A percentile compares a stretch with the other conserved stretches of the same genome.
Evolutionary conservation across 2,888 invertebrate genomes (phyloP).

Genomic region (Phytoseiulus persimilis): DNA sequence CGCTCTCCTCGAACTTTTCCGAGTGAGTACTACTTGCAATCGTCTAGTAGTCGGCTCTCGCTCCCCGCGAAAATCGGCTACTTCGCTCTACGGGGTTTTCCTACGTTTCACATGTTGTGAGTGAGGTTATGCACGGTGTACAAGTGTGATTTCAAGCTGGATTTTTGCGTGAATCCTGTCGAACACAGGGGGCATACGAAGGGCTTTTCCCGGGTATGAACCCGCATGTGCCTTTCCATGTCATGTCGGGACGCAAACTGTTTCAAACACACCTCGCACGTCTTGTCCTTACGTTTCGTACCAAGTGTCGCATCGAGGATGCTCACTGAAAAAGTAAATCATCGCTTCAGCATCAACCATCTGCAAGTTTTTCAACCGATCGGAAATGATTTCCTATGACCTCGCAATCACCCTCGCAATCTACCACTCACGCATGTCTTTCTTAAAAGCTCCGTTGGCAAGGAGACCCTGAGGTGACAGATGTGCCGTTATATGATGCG

Average conservation of each 20-base stretch:
- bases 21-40: not conserved
- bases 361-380: too few species aligned
- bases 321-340: not conserved
- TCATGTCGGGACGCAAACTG: slow-evolving; percentile 52
- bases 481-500: slow-evolving; percentile 26
- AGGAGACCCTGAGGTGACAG: slow-evolving; percentile 37
- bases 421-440: slow-evolving; percentile 19
- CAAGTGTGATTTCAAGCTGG: slow-evolving; percentile 45
- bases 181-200: slow-evolving; percentile 50
- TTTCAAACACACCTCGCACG: slow-evolving; percentile 50
- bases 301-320: slow-evolving; percentile 19
- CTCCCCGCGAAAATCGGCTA: not conserved
- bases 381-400: too few species aligned
- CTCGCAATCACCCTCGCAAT: too few species aligned
- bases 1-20: not conserved
- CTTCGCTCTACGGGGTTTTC: not conserved
- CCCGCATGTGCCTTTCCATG: slow-evolving; percentile 51
- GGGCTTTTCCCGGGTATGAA: slow-evolving; percentile 51
- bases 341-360: not conserved
- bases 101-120: not conserved
- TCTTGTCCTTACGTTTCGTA: slow-evolving; percentile 31
- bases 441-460: slow-evolving; percentile 32
- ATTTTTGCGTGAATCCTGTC: slow-evolving; percentile 51
- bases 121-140: slow-evolving; percentile 1
- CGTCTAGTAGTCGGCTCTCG: not conserved